Conservation (phyloP, 2,888 invertebrate genomes). For the Sarcophaga rosellei region DNA sequence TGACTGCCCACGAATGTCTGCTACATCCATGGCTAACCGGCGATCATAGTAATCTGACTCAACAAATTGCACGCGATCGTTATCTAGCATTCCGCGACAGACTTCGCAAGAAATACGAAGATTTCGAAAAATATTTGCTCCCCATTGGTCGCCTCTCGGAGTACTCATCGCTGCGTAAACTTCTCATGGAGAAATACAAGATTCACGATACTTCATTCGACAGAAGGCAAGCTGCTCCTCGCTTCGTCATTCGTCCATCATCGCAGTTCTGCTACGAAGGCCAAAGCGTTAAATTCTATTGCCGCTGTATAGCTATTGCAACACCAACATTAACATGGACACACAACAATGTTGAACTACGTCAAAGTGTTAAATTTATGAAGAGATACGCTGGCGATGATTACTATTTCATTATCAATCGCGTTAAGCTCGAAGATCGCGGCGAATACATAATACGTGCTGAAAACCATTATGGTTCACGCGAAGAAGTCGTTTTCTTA, state of each 20-base stretch:
- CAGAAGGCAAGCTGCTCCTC: constrained; percentile 97
- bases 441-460: constrained; percentile 98
- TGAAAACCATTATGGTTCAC: constrained; percentile 97
- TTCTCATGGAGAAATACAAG: constrained; percentile 97
- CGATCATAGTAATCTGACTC: constrained; percentile 88
- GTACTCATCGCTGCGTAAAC: constrained; percentile 97
- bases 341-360: constrained; percentile 94
- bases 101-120: constrained; percentile 90
- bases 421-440: constrained; percentile 96
- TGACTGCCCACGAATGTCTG: constrained; percentile 99
- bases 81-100: constrained; percentile 94
- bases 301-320: constrained; percentile 96
- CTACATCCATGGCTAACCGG: constrained; percentile 97
- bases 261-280: constrained; percentile 98
- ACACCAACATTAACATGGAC: constrained; percentile 98
- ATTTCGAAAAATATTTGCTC: constrained; percentile 92
- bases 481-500: constrained; percentile 97
- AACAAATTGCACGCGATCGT: constrained; percentile 90
- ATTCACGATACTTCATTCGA: constrained; percentile 98
- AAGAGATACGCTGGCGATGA: constrained; percentile 98
- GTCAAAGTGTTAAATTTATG: constrained; percentile 99
- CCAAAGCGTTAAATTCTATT: constrained; percentile 98
- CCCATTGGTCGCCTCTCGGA: constrained; percentile 98
- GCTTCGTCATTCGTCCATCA: constrained; percentile 98
- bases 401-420: constrained; percentile 98